Evolutionary conservation across 1,140 invertebrate genomes (phyloP), one percentile per base, ranked within the genome.

Genomic region (Agrypnia vestita): DNA sequence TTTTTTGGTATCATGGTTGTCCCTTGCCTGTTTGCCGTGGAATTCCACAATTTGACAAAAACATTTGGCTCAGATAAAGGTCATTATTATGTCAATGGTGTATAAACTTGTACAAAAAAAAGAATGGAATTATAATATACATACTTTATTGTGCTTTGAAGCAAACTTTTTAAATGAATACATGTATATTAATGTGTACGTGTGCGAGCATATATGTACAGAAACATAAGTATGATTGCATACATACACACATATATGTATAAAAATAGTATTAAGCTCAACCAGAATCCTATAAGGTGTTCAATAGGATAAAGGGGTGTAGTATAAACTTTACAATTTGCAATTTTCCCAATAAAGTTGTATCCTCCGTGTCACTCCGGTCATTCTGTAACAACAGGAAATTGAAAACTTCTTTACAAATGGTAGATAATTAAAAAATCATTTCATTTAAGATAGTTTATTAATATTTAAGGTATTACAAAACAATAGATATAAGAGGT

Each of bases 391-490:
- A 83, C 80, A 82, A 82, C 56, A 72, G 56, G 61, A 76, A 78
- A 74, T 61, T 53, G 49, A 69, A 73, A 55, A 69, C 43, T 75
- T 80, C 25, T 75, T 80, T 75, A 74, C 71, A 74, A 56, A 13
- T 21, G 71, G 56, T 61, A 21, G 19, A 55, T 35, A 49, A 47
- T 44, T 47, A 89, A 89, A 86, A 88, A 89, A 88, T 86, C 87
- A 88, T 85, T 85, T 85, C 43, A 79, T 81, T 83, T 84, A 86
- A 88, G 88, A 81, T 78, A 75, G 59, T 88, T 87, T 89, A 89
- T 89, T 89, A 80, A 89, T 89, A 89, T 89, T 88, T 46, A 89
- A 85, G 84, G 86, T 88, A 89, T 87, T 90, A 90, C 88, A 89
- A 89, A 89, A 89, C 89, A 88, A 89, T 86, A 88, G 87, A 88